Percentiles rank a stretch among this genome's conserved stretches.
Evolutionary conservation across 1,140 invertebrate species (phyloP).

Genomic region (Drosophila leontia): DNA sequence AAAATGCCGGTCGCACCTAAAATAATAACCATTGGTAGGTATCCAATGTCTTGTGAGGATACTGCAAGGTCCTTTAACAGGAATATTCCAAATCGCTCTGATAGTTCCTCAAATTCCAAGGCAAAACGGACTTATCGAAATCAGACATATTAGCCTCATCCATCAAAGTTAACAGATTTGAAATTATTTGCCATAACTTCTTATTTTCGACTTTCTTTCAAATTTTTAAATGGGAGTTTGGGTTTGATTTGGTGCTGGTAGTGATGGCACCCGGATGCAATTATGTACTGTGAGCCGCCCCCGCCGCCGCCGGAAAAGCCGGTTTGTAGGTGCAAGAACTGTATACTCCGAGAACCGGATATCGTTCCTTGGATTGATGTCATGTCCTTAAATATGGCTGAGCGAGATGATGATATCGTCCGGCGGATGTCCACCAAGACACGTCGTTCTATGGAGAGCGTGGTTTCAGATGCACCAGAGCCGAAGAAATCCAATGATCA

Average conservation of each 20-base stretch:
- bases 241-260: background rate
- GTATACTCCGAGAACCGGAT: slow-evolving; percentile 1
- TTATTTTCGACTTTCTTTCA: slow-evolving; percentile 2
- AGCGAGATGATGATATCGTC: background rate
- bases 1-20: background rate
- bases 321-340: slow-evolving; percentile 22
- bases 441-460: slow-evolving; percentile 10
- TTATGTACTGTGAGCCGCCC: slow-evolving; percentile 14
- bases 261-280: background rate
- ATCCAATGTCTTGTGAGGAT: slow-evolving; percentile 1
- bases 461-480: background rate
- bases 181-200: slow-evolving; percentile 6
- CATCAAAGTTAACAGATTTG: slow-evolving; percentile 13
- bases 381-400: background rate
- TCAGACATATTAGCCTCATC: background rate
- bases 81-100: background rate
- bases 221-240: slow-evolving; percentile 12
- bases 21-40: background rate
- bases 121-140: background rate
- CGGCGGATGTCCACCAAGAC: background rate
- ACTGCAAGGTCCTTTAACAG: background rate
- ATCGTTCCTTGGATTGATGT: background rate
- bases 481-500: background rate
- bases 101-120: background rate
- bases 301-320: background rate